A percentile compares a stretch with the other conserved stretches of the same genome.
Conservation (phyloP, 2,888 invertebrate species). For the Venusia cambrica region DNA sequence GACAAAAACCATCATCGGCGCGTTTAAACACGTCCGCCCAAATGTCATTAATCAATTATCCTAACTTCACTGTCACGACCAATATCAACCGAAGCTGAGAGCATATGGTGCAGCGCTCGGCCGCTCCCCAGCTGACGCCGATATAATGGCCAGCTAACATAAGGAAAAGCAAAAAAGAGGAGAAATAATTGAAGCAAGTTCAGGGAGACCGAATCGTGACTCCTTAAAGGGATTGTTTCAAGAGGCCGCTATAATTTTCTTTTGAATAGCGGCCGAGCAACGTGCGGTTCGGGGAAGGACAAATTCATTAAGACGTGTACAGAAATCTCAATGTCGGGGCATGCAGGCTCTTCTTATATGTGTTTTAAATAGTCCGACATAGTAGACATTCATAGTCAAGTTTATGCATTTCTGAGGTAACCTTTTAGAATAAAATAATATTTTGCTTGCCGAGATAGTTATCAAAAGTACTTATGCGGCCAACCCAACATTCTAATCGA, state of each 20-base stretch:
- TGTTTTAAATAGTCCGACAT: constrained; percentile 48
- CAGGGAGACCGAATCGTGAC: constrained; percentile 71
- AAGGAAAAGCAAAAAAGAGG: constrained; percentile 61
- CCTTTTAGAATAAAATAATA: too few species aligned
- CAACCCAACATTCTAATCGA: constrained; percentile 26
- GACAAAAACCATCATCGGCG: constrained; percentile 62
- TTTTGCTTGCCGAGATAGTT: constrained; percentile 2
- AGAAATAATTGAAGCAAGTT: constrained; percentile 72
- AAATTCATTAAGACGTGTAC: constrained; percentile 73
- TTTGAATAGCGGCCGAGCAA: constrained; percentile 66
- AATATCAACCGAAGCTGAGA: constrained; percentile 60
- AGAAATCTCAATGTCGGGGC: constrained; percentile 64
- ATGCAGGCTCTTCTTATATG: constrained; percentile 55
- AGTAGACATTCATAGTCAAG: too few species aligned
- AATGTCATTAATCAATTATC: constrained; percentile 74
- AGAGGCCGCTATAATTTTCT: constrained; percentile 72
- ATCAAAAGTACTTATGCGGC: neutral
- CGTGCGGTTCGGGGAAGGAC: constrained; percentile 63
- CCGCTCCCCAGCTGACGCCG: constrained; percentile 75
- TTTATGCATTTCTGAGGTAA: constrained; percentile 27
- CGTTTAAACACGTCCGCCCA: constrained; percentile 74
- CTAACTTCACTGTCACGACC: constrained; percentile 68
- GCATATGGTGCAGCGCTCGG: constrained; percentile 65
- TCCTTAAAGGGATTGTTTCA: constrained; percentile 72
- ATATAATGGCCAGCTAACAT: constrained; percentile 61